phyloP scores from a whole-genome alignment of 1,140 invertebrate species.

The Agrilus planipennis region DNA sequence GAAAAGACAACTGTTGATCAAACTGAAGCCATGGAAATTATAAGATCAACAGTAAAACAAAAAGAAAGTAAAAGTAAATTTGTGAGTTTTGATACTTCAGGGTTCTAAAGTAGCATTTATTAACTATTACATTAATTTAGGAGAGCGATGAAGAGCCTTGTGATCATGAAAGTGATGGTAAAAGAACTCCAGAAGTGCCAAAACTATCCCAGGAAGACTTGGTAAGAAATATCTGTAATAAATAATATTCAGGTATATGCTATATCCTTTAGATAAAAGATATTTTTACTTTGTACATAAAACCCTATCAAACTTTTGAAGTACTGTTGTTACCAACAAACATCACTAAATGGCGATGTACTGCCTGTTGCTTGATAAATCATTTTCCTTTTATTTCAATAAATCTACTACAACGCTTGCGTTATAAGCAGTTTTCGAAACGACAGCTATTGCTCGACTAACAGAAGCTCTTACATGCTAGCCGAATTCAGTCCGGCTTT shows the following conservation, averaged over 20 bases:
- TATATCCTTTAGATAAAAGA: no score
- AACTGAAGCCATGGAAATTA: slow-evolving; percentile 47
- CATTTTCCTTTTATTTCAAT: no score
- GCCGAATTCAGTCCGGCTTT: no score
- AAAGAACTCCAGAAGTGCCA: slow-evolving; percentile 12
- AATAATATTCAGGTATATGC: no score
- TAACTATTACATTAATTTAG: slow-evolving; percentile 14
- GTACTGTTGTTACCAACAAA: no score
- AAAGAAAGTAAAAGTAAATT: slow-evolving; percentile 62
- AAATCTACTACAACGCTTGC: no score
- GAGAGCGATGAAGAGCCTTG: slow-evolving; percentile 31
- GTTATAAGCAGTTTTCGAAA: no score
- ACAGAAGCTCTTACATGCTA: no score
- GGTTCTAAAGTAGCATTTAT: neutral
- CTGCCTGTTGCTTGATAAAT: no score
- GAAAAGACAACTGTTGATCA: slow-evolving; percentile 50
- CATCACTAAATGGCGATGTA: no score
- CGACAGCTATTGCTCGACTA: no score
- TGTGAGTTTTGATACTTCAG: slow-evolving; percentile 43
- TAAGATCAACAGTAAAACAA: slow-evolving; percentile 34
- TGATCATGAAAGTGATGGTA: slow-evolving; percentile 18
- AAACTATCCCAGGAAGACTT: slow-evolving; percentile 37
- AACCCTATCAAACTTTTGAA: neutral
- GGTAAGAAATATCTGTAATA: slow-evolving; percentile 34
- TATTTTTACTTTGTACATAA: neutral